A percentile compares a stretch with the other conserved stretches of the same genome.
Conservation (phyloP, 2,797 vertebrate genomes). For the Molossus molossus region DNA sequence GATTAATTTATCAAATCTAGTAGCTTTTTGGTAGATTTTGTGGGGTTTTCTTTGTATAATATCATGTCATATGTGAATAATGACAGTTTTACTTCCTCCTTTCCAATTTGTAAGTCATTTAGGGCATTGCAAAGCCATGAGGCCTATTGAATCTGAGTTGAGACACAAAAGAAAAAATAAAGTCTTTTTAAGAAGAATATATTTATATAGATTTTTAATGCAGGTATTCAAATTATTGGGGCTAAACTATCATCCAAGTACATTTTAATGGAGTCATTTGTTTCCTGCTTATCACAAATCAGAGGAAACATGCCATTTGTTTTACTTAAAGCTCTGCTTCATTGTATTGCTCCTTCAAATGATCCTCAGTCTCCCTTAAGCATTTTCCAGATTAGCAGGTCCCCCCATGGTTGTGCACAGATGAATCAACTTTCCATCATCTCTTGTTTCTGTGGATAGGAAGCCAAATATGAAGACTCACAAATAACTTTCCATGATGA, state of each 20-base stretch:
- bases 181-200: not conserved
- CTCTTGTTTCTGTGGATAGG: not conserved
- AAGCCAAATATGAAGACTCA: not conserved
- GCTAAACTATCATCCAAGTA: conserved; percentile 46
- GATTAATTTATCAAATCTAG: too few relatives aligned
- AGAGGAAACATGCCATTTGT: conserved; percentile 58
- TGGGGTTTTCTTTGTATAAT: too few relatives aligned
- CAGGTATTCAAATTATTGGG: conserved; percentile 31
- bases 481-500: not conserved
- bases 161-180: conserved; percentile 7
- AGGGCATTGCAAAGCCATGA: not conserved
- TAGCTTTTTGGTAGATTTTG: too few relatives aligned
- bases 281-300: conserved; percentile 59
- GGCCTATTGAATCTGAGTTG: not conserved
- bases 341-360: conserved; percentile 12
- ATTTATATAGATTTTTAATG: conserved; percentile 61
- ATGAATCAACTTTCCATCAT: not conserved
- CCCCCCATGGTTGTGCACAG: not conserved
- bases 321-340: conserved; percentile 55
- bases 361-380: conserved; percentile 48
- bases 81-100: too few relatives aligned
- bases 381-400: conserved; percentile 11
- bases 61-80: too few relatives aligned
- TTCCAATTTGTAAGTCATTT: not conserved
- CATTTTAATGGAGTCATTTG: conserved; percentile 69